Evolutionary conservation across 2,888 invertebrate species (phyloP), one percentile per base, ranked within the genome.

Genomic region (Dryobota labecula): DNA sequence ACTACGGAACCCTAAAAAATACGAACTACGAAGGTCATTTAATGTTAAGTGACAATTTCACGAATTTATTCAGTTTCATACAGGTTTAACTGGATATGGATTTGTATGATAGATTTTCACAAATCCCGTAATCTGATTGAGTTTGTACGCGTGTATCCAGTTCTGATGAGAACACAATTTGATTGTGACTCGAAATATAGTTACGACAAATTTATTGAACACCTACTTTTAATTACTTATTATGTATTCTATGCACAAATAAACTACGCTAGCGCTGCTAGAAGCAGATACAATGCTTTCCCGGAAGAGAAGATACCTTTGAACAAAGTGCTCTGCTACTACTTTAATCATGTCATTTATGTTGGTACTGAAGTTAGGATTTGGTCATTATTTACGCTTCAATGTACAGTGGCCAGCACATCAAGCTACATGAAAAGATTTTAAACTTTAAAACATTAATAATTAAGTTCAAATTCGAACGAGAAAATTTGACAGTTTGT

Each of bases 111-210:
- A n/a, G n/a, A 27, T 53, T n/a, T 53, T 53, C 15, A 15, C 36
- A 36, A 60, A 60, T 58, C 15, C 56, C 5, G 38, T 58, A 51
- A 51, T 73, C 43, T 30, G 36, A 45, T 61, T 58, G 20, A 30
- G 38, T 71, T 36, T 38, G 51, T 9, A 45, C n/a, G 43, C 15
- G 33, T 49, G 38, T 15, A 15, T 2, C 8, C 43, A 36, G 43
- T 45, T 53, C 13, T 53, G 36, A 53, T 51, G n/a, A 45, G 33
- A 36, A 73, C 30, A 51, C 18, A 60, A n/a, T 71, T 51, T 73
- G 43, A 70, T 58, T 36, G 24, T 15, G 57, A 13, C 7, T 11
- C 11, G 30, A 51, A 65, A 47, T 47, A 47, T 7, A 15, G 18
- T 43, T 18, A 33, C 0, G 18, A 20, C 11, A 38, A 38, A 38